Percentiles rank a stretch among this genome's conserved stretches.
Evolutionary conservation across 2,113 vertebrate genomes (phyloP).

Genomic region (Struthio camelus): DNA sequence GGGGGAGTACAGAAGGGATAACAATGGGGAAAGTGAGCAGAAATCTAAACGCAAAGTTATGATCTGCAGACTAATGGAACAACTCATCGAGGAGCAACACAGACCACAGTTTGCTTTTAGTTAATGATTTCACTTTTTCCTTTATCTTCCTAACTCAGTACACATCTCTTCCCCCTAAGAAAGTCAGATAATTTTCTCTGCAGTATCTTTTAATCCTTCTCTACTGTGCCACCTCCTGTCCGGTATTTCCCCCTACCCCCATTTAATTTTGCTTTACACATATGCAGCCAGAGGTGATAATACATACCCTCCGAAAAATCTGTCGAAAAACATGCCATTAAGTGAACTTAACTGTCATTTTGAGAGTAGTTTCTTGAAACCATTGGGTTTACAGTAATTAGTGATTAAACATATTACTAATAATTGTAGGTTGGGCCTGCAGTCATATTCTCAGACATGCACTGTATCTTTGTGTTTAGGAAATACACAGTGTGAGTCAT

Average conservation of each 20-base stretch:
- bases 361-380: neutral
- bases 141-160: neutral
- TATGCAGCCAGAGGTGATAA: neutral
- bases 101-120: neutral
- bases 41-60: neutral
- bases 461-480: neutral
- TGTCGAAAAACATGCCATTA: neutral
- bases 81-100: too few relatives aligned
- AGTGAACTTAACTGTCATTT: neutral
- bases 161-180: neutral
- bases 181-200: neutral
- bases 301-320: neutral
- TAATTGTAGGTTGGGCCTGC: neutral
- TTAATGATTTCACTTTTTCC: neutral
- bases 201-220: neutral
- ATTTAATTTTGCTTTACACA: neutral
- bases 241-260: neutral
- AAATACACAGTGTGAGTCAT: neutral
- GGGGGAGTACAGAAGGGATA: neutral
- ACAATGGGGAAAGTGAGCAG: neutral
- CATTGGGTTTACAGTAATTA: neutral
- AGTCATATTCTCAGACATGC: neutral
- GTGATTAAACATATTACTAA: neutral
- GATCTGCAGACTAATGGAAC: too few relatives aligned
- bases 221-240: neutral